These are phyloP conservation scores for Gallinago paraguaiae DNA, from an alignment of 2,113 vertebrate species.

Conservation along the genomic window DNA sequence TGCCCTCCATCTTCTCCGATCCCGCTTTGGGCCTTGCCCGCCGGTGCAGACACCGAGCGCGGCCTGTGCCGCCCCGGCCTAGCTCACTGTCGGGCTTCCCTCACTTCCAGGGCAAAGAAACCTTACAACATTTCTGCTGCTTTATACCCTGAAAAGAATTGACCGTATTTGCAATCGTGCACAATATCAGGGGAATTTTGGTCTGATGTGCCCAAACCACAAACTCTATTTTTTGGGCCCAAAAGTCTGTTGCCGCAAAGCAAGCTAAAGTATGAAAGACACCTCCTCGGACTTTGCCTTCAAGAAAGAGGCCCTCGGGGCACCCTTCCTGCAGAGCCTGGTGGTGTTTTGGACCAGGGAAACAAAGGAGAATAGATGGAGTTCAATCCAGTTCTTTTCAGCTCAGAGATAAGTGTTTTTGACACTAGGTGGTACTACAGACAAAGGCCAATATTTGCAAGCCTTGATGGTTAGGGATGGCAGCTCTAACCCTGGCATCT, in stretches of 20 bases:
- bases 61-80: not conserved
- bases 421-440: constrained; percentile 69
- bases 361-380: not conserved
- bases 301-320: not conserved
- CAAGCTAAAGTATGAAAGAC: not conserved
- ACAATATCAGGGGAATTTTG: not conserved
- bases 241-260: not conserved
- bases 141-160: not conserved
- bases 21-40: not conserved
- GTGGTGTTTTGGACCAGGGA: not conserved
- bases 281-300: not conserved
- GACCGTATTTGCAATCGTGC: not conserved
- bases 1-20: not conserved
- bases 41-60: not conserved
- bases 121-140: not conserved
- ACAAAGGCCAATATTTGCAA: constrained; percentile 53
- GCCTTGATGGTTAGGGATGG: not conserved
- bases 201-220: not conserved
- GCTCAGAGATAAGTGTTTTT: constrained; percentile 14
- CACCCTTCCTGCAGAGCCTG: not conserved
- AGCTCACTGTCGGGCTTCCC: not conserved
- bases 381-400: not conserved
- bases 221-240: not conserved
- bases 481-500: not conserved
- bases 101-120: not conserved